Conservation (phyloP, 2,797 vertebrate species). For the Lindbergichthys nudifrons region DNA sequence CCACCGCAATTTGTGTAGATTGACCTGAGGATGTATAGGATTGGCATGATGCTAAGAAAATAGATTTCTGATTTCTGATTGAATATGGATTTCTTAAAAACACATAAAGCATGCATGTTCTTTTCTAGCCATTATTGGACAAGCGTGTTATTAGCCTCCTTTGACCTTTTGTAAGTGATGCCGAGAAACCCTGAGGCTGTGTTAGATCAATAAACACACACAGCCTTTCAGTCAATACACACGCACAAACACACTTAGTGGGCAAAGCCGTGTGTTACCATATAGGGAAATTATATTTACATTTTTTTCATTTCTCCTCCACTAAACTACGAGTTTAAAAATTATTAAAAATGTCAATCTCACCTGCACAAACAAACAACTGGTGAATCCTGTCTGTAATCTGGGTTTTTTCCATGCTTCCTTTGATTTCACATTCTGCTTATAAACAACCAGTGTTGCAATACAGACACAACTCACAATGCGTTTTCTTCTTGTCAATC, state of each 20-base stretch:
- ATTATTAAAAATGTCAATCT: neutral
- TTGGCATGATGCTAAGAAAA: neutral
- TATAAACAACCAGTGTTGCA: too few species aligned
- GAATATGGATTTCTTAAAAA: neutral
- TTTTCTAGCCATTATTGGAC: constrained; percentile 47
- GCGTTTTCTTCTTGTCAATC: too few species aligned
- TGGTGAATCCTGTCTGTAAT: neutral
- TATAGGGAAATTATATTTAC: neutral
- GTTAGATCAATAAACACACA: constrained; percentile 32
- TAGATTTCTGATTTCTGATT: constrained; percentile 1
- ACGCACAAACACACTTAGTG: neutral
- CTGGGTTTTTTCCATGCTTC: neutral
- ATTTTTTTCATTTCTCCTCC: neutral
- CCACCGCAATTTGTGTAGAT: constrained; percentile 25
- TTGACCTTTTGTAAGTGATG: constrained; percentile 59
- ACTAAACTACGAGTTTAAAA: neutral
- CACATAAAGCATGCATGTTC: constrained; percentile 2
- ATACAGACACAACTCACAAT: too few species aligned
- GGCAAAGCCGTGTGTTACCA: constrained; percentile 3
- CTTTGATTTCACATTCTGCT: neutral
- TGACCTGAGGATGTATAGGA: constrained; percentile 27
- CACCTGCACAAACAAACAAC: neutral
- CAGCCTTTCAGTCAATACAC: neutral
- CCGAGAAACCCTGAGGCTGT: constrained; percentile 45
- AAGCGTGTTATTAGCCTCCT: constrained; percentile 33